Percentiles rank a stretch among this genome's conserved stretches.
phyloP scores from a whole-genome alignment of 2,797 vertebrate species.

The Myiothlypis coronata region DNA sequence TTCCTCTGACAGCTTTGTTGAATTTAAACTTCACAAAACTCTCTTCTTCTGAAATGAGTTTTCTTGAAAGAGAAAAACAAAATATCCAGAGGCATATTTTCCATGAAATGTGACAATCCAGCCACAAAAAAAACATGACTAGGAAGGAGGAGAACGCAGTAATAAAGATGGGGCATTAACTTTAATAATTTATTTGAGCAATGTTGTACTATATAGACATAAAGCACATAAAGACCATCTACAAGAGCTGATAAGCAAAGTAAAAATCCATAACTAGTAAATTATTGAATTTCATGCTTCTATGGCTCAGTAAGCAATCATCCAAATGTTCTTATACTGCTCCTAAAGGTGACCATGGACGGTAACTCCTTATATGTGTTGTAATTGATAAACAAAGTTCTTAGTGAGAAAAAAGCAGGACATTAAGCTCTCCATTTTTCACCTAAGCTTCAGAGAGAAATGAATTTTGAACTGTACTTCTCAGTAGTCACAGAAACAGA shows the following conservation, averaged over 20 bases:
- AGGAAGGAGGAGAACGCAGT: not conserved
- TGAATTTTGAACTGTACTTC: not conserved
- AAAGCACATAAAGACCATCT: not conserved
- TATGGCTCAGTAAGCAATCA: not conserved
- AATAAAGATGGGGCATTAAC: not conserved
- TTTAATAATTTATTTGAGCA: not conserved
- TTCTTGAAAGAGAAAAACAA: not conserved
- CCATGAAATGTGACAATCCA: not conserved
- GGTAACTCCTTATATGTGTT: not conserved
- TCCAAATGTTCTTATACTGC: not conserved
- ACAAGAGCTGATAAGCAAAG: not conserved
- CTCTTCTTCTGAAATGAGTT: not conserved
- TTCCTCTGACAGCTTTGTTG: not conserved
- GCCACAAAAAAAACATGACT: not conserved
- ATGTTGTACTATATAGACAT: not conserved
- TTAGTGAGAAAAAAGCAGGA: not conserved
- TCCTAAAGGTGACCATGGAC: not conserved
- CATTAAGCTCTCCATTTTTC: not conserved
- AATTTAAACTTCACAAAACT: not conserved
- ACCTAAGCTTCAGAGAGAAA: not conserved
- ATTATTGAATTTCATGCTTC: not conserved
- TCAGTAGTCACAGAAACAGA: not conserved
- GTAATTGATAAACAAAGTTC: not conserved
- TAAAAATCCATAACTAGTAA: not conserved
- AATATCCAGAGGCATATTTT: not conserved